Percentiles rank a stretch among this genome's conserved stretches.
These are phyloP conservation scores for Agelas oroides DNA, from an alignment of 37 sponge, comb jelly and placozoan species.

Conservation along the genomic window DNA sequence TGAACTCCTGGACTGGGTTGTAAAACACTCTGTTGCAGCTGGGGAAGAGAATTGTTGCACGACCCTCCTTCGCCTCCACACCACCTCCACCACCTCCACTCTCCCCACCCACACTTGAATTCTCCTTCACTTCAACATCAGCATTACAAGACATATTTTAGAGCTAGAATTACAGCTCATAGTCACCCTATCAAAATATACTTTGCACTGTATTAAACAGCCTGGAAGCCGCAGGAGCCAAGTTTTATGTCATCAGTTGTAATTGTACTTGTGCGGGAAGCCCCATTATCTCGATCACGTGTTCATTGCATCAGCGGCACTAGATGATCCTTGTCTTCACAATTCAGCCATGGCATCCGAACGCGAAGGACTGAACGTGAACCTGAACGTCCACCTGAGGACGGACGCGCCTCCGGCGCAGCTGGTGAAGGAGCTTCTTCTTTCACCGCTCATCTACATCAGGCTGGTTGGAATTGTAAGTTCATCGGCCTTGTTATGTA, in stretches of 20 bases:
- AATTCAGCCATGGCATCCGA: too few species aligned
- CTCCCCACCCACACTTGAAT: neutral
- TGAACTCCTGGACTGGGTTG: conserved; percentile 97
- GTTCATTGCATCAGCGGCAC: too few species aligned
- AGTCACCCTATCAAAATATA: too few species aligned
- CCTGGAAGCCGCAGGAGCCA: too few species aligned
- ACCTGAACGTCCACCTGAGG: conserved; percentile 36
- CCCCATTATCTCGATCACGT: too few species aligned
- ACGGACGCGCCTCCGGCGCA: conserved; percentile 36
- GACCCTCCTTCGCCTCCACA: conserved; percentile 83
- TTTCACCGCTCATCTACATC: conserved; percentile 66
- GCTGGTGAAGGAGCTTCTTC: conserved; percentile 37
- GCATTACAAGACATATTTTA: too few species aligned
- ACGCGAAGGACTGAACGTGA: neutral
- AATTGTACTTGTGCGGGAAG: too few species aligned
- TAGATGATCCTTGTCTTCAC: too few species aligned
- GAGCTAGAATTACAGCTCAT: too few species aligned
- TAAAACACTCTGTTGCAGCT: conserved; percentile 90
- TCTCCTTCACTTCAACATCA: neutral
- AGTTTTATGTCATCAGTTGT: too few species aligned
- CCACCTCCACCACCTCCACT: neutral
- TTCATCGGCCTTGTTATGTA: too few species aligned
- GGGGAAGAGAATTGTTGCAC: conserved; percentile 87
- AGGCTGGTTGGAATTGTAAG: conserved; percentile 74
- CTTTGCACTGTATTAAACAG: too few species aligned